Evolutionary conservation across 2,888 invertebrate species (phyloP), one percentile per base, ranked within the genome.

Genomic region (Orgyia antiqua): DNA sequence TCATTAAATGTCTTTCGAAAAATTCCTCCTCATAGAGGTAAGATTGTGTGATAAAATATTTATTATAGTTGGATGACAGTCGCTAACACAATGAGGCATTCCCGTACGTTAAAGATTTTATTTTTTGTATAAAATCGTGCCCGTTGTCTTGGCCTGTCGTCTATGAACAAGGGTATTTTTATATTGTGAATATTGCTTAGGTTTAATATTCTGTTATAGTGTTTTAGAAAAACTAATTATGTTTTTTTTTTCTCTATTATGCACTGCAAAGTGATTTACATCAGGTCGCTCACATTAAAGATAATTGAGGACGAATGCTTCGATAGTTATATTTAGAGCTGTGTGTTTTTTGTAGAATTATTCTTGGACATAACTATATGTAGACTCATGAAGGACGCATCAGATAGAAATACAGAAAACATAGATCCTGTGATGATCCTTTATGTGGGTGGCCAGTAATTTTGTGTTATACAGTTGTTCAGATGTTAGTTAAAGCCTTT

Each of bases 131-230:
- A 84, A 83, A 83, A 83, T 84, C 83, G 67, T 75, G 68, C 73
- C 82, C 78, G 72, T 73, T 73, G 86, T 83, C 86, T 86, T 84
- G 86, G 86, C 86, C 86, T 83, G 86, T 83, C 83, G 83, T 86
- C 86, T 75, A 59, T 58, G 51, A 69, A 63, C 74, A 70, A 71
- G 78, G 75, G 78, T 79, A 68, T 72, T 70, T 70, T 70, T 70
- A 65, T 71, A 69, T 70, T 69, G 67, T 75, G 66, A 74, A 75
- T 70, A 73, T 71, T 68, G 31, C 59, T 65, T 78, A 76, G 73
- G 59, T 67, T 65, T 69, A 71, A 68, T 63, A 56, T 66, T 72
- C 60, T 68, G 61, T 66, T 68, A 59, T 65, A 68, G 57, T 54
- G 42, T 63, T 55, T 56, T 57, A 55, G 53, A 51, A 51, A 64